These are phyloP conservation scores for Calyptomena viridis DNA, from an alignment of 2,113 vertebrate genomes.

Conservation along the genomic window DNA sequence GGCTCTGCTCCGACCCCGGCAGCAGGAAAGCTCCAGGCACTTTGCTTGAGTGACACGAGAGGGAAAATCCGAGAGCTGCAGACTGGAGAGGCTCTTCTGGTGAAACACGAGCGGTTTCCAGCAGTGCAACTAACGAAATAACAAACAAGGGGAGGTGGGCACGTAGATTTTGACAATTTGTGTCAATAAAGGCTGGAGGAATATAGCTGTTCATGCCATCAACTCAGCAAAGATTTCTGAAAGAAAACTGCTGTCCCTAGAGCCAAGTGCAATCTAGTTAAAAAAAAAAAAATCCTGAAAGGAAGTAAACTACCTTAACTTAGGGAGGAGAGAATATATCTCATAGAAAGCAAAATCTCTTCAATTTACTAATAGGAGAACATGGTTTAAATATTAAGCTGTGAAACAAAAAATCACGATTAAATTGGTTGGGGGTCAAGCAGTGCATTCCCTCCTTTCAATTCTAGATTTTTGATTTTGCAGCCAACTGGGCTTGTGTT, in stretches of 20 bases:
- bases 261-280: background rate
- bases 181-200: background rate
- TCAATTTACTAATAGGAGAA: background rate
- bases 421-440: background rate
- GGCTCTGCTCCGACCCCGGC: background rate
- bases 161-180: accelerated
- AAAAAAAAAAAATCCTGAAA: background rate
- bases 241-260: background rate
- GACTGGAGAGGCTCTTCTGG: background rate
- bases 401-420: background rate
- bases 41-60: background rate
- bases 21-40: background rate
- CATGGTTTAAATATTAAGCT: background rate
- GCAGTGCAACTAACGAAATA: background rate
- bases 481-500: background rate
- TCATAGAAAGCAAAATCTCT: background rate
- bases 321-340: background rate
- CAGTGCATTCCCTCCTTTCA: background rate
- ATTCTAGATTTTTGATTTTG: background rate
- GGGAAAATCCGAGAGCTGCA: background rate
- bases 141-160: background rate
- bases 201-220: background rate
- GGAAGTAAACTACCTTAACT: background rate
- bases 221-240: background rate
- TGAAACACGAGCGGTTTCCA: background rate